phyloP scores from a whole-genome alignment of 2,888 invertebrate species.

The Eumacrocentrus americanus region DNA sequence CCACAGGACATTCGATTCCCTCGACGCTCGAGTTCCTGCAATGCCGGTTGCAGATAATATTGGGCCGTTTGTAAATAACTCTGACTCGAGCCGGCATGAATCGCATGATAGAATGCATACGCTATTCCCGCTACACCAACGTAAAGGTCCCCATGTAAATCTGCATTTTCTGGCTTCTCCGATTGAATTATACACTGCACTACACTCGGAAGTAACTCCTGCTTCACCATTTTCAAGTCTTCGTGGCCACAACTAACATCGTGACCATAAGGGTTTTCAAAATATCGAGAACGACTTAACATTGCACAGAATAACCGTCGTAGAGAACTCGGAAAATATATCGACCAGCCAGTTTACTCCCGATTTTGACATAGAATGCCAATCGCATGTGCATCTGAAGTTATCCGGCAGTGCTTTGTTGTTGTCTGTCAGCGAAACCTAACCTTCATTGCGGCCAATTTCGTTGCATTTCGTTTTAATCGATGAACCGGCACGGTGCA shows the following conservation, averaged over 20 bases:
- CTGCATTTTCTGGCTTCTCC: slow-evolving; percentile 64
- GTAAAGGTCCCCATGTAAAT: slow-evolving; percentile 59
- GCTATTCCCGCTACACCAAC: slow-evolving; percentile 42
- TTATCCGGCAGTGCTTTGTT: too few species aligned
- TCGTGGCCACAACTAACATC: not conserved
- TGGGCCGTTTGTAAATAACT: slow-evolving; percentile 34
- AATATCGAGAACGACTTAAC: slow-evolving; percentile 29
- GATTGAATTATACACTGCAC: slow-evolving; percentile 49
- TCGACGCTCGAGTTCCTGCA: slow-evolving; percentile 29
- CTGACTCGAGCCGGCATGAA: not conserved
- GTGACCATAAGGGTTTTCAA: slow-evolving; percentile 29
- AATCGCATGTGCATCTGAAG: too few species aligned
- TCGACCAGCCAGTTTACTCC: too few species aligned
- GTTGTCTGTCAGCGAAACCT: too few species aligned
- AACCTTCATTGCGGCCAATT: too few species aligned
- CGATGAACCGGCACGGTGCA: too few species aligned
- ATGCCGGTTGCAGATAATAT: slow-evolving; percentile 34
- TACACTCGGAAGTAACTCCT: slow-evolving; percentile 36
- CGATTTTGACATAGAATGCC: too few species aligned
- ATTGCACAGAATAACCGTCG: not conserved
- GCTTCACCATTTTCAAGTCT: slow-evolving; percentile 22
- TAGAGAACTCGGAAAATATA: too few species aligned
- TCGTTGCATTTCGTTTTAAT: too few species aligned
- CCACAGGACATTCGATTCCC: slow-evolving; percentile 26
- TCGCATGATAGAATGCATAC: slow-evolving; percentile 37